Percentiles rank a stretch among this genome's conserved stretches.
These are phyloP conservation scores for Drosophila funebris DNA, from an alignment of 1,140 invertebrate species.

Conservation along the genomic window DNA sequence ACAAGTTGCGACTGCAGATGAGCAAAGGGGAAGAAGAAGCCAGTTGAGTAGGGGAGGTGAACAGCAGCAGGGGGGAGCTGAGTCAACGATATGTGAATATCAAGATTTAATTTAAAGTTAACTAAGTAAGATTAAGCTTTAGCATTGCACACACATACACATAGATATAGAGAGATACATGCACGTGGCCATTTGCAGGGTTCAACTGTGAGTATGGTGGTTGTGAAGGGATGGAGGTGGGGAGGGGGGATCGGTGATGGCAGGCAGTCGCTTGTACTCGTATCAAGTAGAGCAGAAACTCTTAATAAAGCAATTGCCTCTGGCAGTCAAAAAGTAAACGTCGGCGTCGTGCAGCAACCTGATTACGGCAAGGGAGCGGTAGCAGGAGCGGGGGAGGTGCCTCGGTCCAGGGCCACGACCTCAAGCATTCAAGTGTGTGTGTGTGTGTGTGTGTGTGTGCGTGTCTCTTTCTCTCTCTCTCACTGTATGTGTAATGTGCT, in stretches of 20 bases:
- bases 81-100: conserved; percentile 76
- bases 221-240: neutral
- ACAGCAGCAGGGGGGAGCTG: neutral
- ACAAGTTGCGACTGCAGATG: conserved; percentile 9
- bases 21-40: neutral
- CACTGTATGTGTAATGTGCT: neutral
- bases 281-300: conserved; percentile 83
- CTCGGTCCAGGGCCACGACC: conserved; percentile 60
- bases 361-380: conserved; percentile 47
- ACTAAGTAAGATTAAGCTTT: conserved; percentile 81
- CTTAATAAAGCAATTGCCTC: conserved; percentile 84
- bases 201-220: conserved; percentile 53
- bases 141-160: conserved; percentile 53
- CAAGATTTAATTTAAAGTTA: conserved; percentile 82
- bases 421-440: conserved; percentile 19
- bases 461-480: conserved; percentile 5
- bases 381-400: neutral
- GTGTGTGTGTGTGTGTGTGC: neutral
- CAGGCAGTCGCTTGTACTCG: conserved; percentile 30
- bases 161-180: conserved; percentile 26
- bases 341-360: conserved; percentile 78
- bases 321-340: conserved; percentile 83
- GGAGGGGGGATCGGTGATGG: neutral
- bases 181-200: conserved; percentile 44
- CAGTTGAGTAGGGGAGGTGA: neutral